Conservation (phyloP, 2,113 vertebrate species). For the Puma concolor region DNA sequence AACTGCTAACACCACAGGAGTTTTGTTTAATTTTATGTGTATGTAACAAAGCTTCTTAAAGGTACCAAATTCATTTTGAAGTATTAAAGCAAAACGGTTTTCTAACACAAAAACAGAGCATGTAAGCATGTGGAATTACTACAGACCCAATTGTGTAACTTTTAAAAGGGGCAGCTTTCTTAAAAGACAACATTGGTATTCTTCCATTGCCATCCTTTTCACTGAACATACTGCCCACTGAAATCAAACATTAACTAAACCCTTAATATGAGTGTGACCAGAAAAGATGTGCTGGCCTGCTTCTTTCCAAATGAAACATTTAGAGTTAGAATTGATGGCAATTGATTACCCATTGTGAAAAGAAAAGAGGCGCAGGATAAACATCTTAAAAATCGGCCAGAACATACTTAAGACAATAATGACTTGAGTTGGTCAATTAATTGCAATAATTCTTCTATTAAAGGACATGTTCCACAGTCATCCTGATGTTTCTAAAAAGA, state of each 20-base stretch:
- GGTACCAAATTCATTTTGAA: slow-evolving; percentile 25
- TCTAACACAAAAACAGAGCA: slow-evolving; percentile 52
- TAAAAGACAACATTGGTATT: not conserved
- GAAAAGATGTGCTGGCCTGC: not conserved
- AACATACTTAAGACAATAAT: slow-evolving; percentile 22
- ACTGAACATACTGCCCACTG: slow-evolving; percentile 54
- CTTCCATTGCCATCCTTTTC: not conserved
- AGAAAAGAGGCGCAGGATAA: slow-evolving; percentile 31
- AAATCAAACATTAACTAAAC: slow-evolving; percentile 69
- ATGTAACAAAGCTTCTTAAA: not conserved
- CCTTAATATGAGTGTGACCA: not conserved
- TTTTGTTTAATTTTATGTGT: slow-evolving; percentile 3
- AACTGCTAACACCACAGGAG: not conserved
- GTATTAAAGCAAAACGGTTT: slow-evolving; percentile 28
- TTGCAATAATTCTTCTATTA: slow-evolving; percentile 56
- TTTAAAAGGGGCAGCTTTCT: not conserved
- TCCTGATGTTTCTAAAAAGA: slow-evolving; percentile 39
- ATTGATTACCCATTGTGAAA: slow-evolving; percentile 46
- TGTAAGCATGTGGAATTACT: not conserved
- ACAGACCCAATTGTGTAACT: not conserved
- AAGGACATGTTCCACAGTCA: not conserved
- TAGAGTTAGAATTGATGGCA: not conserved
- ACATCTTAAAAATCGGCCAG: slow-evolving; percentile 47
- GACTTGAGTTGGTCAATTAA: slow-evolving; percentile 41
- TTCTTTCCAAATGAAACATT: slow-evolving; percentile 42